Percentiles rank a stretch among this genome's conserved stretches.
Conservation (phyloP, 2,113 vertebrate species). For the Rhodinocichla rosea region DNA sequence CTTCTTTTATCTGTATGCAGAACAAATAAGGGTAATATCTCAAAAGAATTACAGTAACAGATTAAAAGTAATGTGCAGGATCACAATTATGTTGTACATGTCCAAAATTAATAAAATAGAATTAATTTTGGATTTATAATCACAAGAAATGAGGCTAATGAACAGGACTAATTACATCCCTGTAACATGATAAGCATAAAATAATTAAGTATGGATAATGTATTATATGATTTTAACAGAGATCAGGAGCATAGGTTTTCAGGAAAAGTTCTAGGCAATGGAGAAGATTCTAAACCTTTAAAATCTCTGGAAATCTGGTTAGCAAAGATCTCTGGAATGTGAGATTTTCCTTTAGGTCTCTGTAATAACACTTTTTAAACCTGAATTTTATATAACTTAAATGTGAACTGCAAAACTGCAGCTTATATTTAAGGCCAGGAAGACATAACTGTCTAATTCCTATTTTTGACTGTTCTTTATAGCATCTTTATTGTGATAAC, state of each 20-base stretch:
- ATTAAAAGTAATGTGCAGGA: neutral
- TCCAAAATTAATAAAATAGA: conserved; percentile 8
- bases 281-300: neutral
- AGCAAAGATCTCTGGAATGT: neutral
- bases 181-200: neutral
- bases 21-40: neutral
- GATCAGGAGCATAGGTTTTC: neutral
- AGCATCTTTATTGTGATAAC: neutral
- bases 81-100: neutral
- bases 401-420: neutral
- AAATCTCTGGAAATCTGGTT: too few species aligned
- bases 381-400: neutral
- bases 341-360: neutral
- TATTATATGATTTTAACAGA: neutral
- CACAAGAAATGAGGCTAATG: neutral
- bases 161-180: neutral
- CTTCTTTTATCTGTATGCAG: neutral
- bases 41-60: neutral
- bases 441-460: neutral
- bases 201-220: neutral
- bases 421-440: neutral
- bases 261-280: neutral
- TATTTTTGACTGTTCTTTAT: neutral
- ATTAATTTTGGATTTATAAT: conserved; percentile 26
- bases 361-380: neutral